Conservation (phyloP, 1,140 invertebrate species). For the Drosophila santomea region DNA sequence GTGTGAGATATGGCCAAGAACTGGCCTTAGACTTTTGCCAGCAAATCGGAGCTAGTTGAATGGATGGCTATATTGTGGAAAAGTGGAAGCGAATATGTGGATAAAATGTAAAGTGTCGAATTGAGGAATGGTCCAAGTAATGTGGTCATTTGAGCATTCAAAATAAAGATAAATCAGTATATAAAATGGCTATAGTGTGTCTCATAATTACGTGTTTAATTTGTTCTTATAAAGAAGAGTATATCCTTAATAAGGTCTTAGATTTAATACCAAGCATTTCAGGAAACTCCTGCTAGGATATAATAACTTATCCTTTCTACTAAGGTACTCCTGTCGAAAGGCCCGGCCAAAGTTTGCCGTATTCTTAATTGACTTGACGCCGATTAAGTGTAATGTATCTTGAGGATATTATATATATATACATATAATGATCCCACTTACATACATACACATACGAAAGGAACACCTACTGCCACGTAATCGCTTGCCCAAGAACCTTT, state of each 20-base stretch:
- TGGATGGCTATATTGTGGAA: neutral
- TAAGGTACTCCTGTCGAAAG: neutral
- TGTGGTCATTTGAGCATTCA: neutral
- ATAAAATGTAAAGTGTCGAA: neutral
- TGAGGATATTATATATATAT: constrained; percentile 34
- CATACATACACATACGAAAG: constrained; percentile 3
- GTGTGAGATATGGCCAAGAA: constrained; percentile 43
- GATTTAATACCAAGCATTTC: neutral
- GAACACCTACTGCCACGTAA: constrained; percentile 9
- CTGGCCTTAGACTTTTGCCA: constrained; percentile 9
- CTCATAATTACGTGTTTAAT: too few relatives aligned
- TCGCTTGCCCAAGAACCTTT: constrained; percentile 21
- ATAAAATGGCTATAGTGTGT: neutral
- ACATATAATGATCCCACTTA: neutral
- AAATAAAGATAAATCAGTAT: neutral
- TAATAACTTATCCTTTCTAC: neutral
- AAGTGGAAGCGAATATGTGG: constrained; percentile 1
- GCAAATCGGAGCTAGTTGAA: constrained; percentile 14
- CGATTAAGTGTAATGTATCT: constrained; percentile 75
- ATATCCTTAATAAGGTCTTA: neutral
- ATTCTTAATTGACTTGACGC: constrained; percentile 68
- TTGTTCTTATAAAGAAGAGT: too few relatives aligned
- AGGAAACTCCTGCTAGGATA: neutral
- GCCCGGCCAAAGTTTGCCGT: constrained; percentile 56
- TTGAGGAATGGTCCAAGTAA: neutral